Base-by-base conservation (phyloP, 2,888 invertebrate species). In the Lacanobia wlatinum region DNA sequence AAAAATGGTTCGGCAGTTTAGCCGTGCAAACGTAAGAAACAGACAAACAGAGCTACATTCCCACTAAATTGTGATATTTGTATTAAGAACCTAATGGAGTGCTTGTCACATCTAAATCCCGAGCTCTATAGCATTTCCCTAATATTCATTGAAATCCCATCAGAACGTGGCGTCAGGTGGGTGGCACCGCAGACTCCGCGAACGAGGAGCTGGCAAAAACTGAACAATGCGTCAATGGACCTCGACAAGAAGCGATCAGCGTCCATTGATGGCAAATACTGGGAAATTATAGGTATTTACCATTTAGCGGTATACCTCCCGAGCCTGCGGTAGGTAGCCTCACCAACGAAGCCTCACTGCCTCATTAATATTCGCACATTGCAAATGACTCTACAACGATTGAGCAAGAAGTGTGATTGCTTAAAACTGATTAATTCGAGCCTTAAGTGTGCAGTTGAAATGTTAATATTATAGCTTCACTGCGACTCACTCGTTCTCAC, bases 131-230 rank as follows among this genome's bases (percentile, higher is more conserved):
- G 53, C 56, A n/a, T 59, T 76, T 73, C 65, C 67, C 55, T 58
- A 64, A 72, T 50, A 43, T 67, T 68, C 56, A 62, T 46, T 71
- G 46, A 60, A 62, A 72, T 69, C 56, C 63, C 72, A 73, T 68
- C 34, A 58, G 67, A 55, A 0, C 50, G 58, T 77, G 34, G 76
- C 66, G 59, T 65, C 40, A 70, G 69, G 79, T 87, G 85, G 88
- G 83, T 84, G 86, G 85, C 76, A 73, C 56, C 78, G 56, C 72
- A 64, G 80, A 82, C 86, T 86, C 87, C 82, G 74, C 81, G 83
- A 87, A 85, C 70, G 71, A 69, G 78, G 68, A 69, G 62, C 43
- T 61, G 72, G 77, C 87, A 90, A 90, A 90, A 91, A 90, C 84
- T 34, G 34, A 74, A 66, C 75, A 78, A 84, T 82, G 83, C 76